Evolutionary conservation across 2,113 vertebrate genomes (phyloP).

Genomic region (Cercopithecus mona): DNA sequence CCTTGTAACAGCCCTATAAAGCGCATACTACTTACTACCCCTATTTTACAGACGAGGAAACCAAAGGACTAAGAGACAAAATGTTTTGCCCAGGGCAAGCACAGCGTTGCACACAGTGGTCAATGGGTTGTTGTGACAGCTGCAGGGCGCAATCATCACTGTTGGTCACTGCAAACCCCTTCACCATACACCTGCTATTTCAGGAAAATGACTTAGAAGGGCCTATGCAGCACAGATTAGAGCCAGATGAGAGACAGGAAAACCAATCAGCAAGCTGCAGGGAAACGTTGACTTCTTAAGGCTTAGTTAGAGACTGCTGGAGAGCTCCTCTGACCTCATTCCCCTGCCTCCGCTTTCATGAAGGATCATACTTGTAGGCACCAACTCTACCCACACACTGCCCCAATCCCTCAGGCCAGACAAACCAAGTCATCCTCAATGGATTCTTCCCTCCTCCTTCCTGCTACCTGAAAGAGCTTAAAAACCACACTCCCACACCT

Average conservation of each 20-base stretch:
- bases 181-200: fast-evolving
- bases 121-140: not conserved
- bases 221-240: not conserved
- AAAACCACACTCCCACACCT: not conserved
- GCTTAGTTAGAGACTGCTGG: not conserved
- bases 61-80: fast-evolving
- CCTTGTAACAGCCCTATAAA: not conserved
- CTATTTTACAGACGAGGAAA: not conserved
- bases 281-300: not conserved
- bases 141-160: not conserved
- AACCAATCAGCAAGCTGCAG: not conserved
- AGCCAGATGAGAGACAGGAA: not conserved
- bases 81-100: not conserved
- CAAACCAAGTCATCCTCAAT: not conserved
- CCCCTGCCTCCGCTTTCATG: not conserved
- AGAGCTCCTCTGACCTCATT: not conserved
- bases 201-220: not conserved
- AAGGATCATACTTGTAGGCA: not conserved
- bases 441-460: not conserved
- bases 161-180: not conserved
- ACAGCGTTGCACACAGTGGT: not conserved
- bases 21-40: not conserved
- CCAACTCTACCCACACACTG: not conserved
- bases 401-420: not conserved
- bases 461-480: not conserved